Percentiles rank a stretch among this genome's conserved stretches.
These are phyloP conservation scores for Polydrusus cervinus DNA, from an alignment of 2,888 invertebrate genomes.

Conservation along the genomic window DNA sequence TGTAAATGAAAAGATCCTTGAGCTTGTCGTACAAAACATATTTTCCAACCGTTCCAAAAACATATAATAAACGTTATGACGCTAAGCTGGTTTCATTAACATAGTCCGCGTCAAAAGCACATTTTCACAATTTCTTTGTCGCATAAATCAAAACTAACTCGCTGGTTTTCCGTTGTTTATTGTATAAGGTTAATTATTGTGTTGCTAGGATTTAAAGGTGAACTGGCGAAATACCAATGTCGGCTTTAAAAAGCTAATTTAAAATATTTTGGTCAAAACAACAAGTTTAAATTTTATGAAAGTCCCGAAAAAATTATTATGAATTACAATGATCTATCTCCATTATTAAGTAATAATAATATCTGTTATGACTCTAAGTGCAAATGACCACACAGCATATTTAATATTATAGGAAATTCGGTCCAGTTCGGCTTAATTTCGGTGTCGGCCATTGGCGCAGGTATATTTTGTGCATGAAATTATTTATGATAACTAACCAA, in stretches of 20 bases:
- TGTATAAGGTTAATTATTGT: slow-evolving; percentile 47
- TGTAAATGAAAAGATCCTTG: slow-evolving; percentile 18
- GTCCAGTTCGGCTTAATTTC: too few relatives aligned
- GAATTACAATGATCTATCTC: too few relatives aligned
- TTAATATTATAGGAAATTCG: too few relatives aligned
- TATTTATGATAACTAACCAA: too few relatives aligned
- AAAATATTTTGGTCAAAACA: too few relatives aligned
- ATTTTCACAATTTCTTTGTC: slow-evolving; percentile 49
- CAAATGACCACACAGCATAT: too few relatives aligned
- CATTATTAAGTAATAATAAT: too few relatives aligned
- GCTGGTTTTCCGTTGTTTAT: slow-evolving; percentile 46
- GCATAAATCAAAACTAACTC: slow-evolving; percentile 50
- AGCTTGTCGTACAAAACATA: slow-evolving; percentile 28
- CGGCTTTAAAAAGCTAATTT: neutral
- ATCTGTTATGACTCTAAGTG: too few relatives aligned
- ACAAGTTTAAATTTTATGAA: too few relatives aligned
- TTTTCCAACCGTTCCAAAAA: slow-evolving; percentile 39
- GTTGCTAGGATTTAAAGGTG: slow-evolving; percentile 40
- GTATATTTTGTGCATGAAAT: too few relatives aligned
- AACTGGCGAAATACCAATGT: neutral
- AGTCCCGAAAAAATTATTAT: too few relatives aligned
- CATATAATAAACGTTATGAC: slow-evolving; percentile 44
- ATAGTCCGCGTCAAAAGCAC: slow-evolving; percentile 44
- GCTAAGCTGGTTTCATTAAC: slow-evolving; percentile 49
- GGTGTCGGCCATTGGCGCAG: too few relatives aligned